Conservation (phyloP, 1,140 invertebrate genomes). For the Scylla paramamosain region DNA sequence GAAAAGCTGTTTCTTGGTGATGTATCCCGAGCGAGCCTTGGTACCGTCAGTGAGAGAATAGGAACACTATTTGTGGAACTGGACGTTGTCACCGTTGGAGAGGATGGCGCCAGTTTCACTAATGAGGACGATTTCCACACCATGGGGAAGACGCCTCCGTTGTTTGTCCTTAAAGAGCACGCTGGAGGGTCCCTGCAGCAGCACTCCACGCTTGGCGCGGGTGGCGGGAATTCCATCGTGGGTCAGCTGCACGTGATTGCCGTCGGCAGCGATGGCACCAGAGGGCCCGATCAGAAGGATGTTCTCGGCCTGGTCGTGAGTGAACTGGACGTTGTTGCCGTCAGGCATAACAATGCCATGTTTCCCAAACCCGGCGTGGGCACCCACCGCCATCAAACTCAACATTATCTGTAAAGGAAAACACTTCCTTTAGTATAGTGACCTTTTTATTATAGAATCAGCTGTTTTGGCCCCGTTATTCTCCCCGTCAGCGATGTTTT, state of each 20-base stretch:
- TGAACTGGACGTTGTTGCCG: slow-evolving; percentile 46
- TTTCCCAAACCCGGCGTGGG: neutral
- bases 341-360: slow-evolving; percentile 25
- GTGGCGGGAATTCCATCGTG: neutral
- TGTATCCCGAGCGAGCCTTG: no score
- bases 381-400: neutral
- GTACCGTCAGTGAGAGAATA: no score
- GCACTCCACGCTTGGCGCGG: neutral
- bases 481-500: no score
- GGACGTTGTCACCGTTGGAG: neutral
- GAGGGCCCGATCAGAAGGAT: slow-evolving; percentile 49
- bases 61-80: neutral
- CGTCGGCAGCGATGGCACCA: slow-evolving; percentile 47
- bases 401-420: neutral
- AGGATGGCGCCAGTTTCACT: neutral
- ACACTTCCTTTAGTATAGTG: neutral
- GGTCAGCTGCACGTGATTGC: neutral
- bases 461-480: no score
- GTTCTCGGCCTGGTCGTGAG: slow-evolving; percentile 44
- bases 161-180: neutral
- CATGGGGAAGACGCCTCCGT: neutral
- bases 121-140: neutral
- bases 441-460: no score
- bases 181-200: neutral
- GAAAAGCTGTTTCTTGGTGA: no score